Conservation (phyloP, 2,113 vertebrate species). For the Theropithecus gelada region DNA sequence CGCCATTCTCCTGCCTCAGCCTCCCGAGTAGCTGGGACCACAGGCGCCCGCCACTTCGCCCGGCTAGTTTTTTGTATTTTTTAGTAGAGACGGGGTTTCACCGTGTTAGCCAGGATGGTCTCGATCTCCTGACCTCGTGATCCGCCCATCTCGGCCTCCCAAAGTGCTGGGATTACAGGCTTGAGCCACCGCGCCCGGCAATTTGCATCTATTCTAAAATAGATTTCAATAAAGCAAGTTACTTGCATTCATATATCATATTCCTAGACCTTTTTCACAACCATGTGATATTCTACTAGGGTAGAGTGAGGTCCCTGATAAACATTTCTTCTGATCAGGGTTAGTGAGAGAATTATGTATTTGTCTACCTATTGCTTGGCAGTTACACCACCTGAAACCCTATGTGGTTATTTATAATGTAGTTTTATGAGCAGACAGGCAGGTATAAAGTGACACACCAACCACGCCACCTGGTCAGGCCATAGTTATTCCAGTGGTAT, state of each 20-base stretch:
- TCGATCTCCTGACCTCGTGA: too few relatives aligned
- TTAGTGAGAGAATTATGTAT: background rate
- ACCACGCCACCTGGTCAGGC: background rate
- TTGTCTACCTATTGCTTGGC: background rate
- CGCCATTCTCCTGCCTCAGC: too few relatives aligned
- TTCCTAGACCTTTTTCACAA: background rate
- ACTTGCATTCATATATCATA: background rate
- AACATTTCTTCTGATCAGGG: background rate
- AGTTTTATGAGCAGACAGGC: background rate
- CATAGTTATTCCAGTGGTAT: background rate
- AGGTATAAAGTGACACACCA: background rate
- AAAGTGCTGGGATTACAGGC: too few relatives aligned
- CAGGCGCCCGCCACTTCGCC: too few relatives aligned
- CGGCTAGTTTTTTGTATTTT: too few relatives aligned
- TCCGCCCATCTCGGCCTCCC: too few relatives aligned
- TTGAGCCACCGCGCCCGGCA: too few relatives aligned
- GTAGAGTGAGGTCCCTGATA: background rate
- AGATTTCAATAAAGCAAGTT: background rate
- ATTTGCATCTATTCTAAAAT: constrained; percentile 31
- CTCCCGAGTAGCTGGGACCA: too few relatives aligned
- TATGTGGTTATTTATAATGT: background rate
- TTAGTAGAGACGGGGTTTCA: too few relatives aligned
- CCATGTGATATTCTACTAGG: fast-evolving
- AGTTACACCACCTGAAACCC: background rate
- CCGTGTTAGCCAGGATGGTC: too few relatives aligned